Conservation (phyloP, 2,113 vertebrate species). For the Hemicordylus capensis region DNA sequence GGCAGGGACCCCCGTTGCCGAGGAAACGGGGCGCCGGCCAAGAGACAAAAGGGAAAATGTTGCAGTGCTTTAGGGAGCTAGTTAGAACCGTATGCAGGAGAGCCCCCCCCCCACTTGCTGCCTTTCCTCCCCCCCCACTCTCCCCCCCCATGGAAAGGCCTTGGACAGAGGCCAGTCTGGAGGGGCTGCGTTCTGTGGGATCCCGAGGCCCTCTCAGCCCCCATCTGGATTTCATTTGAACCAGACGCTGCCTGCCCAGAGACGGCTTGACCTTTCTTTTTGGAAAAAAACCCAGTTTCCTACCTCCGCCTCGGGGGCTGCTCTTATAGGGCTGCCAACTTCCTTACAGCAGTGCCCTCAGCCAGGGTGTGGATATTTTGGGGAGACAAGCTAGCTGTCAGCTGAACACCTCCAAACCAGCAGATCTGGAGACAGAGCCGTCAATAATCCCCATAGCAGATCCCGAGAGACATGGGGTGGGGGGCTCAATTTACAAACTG, state of each 20-base stretch:
- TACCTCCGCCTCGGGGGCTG: not conserved
- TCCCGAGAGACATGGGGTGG: too few species aligned
- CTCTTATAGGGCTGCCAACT: not conserved
- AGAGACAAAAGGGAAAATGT: slow-evolving; percentile 6
- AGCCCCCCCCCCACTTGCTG: not conserved
- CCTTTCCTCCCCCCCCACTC: not conserved
- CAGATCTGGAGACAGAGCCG: not conserved
- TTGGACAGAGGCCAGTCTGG: slow-evolving; percentile 1
- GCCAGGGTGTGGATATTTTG: not conserved
- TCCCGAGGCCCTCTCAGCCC: not conserved
- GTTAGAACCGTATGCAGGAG: not conserved
- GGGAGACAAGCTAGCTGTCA: not conserved
- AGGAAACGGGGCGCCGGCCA: slow-evolving; percentile 56
- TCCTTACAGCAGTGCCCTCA: not conserved
- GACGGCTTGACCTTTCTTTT: slow-evolving; percentile 28
- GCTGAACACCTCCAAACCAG: not conserved
- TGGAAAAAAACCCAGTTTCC: slow-evolving; percentile 21
- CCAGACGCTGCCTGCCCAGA: slow-evolving; percentile 26
- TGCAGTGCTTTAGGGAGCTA: not conserved
- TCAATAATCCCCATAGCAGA: not conserved
- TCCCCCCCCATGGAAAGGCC: not conserved
- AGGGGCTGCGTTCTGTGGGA: not conserved
- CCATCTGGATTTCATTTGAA: slow-evolving; percentile 33
- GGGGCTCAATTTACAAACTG: not conserved
- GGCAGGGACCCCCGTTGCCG: slow-evolving; percentile 68